These are phyloP conservation scores for Alauda arvensis DNA, from an alignment of 2,797 vertebrate genomes.

Conservation along the genomic window DNA sequence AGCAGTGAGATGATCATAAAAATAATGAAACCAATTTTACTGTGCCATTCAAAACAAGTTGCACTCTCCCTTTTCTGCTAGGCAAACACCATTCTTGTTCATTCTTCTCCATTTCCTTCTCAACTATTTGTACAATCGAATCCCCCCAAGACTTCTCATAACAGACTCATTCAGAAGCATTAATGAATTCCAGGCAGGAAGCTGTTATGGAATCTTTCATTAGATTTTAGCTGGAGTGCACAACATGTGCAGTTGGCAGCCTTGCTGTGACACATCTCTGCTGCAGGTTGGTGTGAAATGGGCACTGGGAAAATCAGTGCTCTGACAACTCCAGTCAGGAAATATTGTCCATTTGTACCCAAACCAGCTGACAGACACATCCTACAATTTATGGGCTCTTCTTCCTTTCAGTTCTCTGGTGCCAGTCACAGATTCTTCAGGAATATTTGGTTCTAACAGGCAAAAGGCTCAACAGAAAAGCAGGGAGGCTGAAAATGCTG, in stretches of 20 bases:
- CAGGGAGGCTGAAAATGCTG: background rate
- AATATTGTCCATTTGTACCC: background rate
- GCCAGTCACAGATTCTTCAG: background rate
- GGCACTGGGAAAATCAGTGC: accelerated
- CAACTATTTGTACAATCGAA: background rate
- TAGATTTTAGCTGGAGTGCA: background rate
- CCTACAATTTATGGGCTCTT: background rate
- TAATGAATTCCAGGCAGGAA: slow-evolving; percentile 16
- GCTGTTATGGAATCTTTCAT: background rate
- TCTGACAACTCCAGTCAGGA: background rate
- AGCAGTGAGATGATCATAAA: background rate
- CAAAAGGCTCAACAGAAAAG: background rate
- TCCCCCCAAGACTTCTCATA: background rate
- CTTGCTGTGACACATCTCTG: background rate
- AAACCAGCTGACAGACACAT: background rate
- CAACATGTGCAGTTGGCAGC: background rate
- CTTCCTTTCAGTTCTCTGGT: background rate
- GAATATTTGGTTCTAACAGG: background rate
- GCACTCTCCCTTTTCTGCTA: background rate
- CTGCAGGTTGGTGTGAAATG: background rate
- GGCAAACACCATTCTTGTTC: background rate
- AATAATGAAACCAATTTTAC: slow-evolving; percentile 13
- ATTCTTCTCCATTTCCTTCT: slow-evolving; percentile 11
- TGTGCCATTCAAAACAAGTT: background rate
- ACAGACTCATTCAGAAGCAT: background rate